Evolutionary conservation across 2,888 invertebrate genomes (phyloP).

Genomic region (Nycteola revayana): DNA sequence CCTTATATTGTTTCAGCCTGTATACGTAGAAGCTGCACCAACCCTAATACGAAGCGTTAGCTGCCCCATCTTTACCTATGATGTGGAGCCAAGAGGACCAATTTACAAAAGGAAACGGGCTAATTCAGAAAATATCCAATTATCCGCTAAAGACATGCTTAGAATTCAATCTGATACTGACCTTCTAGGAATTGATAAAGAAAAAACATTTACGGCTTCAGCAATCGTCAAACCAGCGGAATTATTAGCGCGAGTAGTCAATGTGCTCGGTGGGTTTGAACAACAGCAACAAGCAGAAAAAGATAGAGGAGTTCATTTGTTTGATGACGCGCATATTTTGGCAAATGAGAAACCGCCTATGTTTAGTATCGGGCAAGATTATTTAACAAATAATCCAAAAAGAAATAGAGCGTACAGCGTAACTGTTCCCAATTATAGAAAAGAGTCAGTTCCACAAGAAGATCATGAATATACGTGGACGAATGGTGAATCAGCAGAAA

Average conservation of each 20-base stretch:
- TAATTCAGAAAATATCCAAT: constrained; percentile 84
- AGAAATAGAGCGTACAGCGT: constrained; percentile 85
- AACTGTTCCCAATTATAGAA: constrained; percentile 72
- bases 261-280: constrained; percentile 86
- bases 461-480: constrained; percentile 86
- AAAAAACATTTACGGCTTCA: constrained; percentile 87
- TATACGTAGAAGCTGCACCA: constrained; percentile 85
- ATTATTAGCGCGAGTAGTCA: constrained; percentile 88
- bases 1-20: constrained; percentile 81
- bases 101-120: constrained; percentile 81
- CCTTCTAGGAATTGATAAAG: constrained; percentile 88
- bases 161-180: constrained; percentile 91
- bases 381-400: constrained; percentile 57
- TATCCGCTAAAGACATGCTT: constrained; percentile 72
- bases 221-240: constrained; percentile 89
- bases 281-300: constrained; percentile 68
- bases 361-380: constrained; percentile 81
- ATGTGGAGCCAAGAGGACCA: constrained; percentile 75
- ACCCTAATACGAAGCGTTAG: constrained; percentile 82
- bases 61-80: constrained; percentile 88
- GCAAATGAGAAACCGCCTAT: constrained; percentile 83
- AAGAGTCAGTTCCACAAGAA: constrained; percentile 62
- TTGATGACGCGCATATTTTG: constrained; percentile 88
- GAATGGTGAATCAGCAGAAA: constrained; percentile 83
- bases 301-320: constrained; percentile 84